These are phyloP conservation scores for Cinara cedri DNA, from an alignment of 2,888 invertebrate genomes.

Conservation along the genomic window DNA sequence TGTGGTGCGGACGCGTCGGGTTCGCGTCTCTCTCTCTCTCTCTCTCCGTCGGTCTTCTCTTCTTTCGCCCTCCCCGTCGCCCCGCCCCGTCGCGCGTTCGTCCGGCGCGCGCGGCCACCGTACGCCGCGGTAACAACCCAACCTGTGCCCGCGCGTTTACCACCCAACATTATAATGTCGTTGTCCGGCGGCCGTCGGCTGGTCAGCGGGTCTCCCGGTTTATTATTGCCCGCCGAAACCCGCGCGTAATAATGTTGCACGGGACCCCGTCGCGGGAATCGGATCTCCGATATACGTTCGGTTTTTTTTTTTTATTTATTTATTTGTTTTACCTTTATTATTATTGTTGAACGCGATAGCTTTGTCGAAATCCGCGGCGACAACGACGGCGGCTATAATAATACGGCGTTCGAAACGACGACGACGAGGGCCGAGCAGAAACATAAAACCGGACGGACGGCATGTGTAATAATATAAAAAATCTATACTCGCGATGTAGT, in stretches of 20 bases:
- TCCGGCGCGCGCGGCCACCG: too few relatives aligned
- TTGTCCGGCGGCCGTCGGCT: constrained; percentile 56
- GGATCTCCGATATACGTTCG: constrained; percentile 13
- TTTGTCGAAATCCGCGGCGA: constrained; percentile 36
- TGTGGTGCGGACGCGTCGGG: not conserved
- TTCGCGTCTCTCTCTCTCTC: not conserved
- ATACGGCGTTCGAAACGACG: constrained; percentile 1
- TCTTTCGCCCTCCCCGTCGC: too few relatives aligned
- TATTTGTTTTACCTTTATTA: constrained; percentile 47
- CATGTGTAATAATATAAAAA: constrained; percentile 4
- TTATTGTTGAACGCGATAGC: constrained; percentile 45
- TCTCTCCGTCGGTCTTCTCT: too few relatives aligned
- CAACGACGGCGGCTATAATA: too few relatives aligned
- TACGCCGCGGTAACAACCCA: too few relatives aligned
- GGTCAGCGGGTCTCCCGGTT: constrained; percentile 52
- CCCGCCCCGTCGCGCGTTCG: too few relatives aligned
- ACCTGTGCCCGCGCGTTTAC: too few relatives aligned
- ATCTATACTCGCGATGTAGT: not conserved
- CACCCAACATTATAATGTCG: constrained; percentile 31
- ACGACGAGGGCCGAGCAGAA: not conserved
- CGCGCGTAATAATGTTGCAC: too few relatives aligned
- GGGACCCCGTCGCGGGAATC: constrained; percentile 34
- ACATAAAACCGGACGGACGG: constrained; percentile 49
- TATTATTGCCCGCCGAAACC: constrained; percentile 55
- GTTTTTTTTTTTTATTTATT: not conserved